Evolutionary conservation across 2,797 vertebrate genomes (phyloP), one percentile per base, ranked within the genome.

Genomic region (Tamandua tetradactyla): DNA sequence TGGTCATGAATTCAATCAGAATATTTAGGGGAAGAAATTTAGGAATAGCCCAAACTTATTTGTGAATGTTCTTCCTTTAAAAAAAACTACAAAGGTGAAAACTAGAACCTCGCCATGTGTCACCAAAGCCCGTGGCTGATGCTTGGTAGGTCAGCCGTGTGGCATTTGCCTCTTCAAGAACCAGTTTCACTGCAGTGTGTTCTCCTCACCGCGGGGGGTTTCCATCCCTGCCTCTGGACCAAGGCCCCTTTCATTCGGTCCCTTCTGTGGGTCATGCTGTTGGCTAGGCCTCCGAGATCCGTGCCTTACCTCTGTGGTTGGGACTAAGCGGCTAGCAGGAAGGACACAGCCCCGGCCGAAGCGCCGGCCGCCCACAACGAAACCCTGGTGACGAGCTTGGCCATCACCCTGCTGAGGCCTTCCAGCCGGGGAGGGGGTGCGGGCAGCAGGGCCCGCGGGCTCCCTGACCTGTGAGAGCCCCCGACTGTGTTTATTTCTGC

Each of bases 1-100:
- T 23, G n/a, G 13, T 82, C 32, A 22, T 79, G 61, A 94, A 90
- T 92, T 92, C 30, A 72, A 23, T 37, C 7, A 27, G 44, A 95
- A 93, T 23, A 74, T 95, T 96, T 81, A 83, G 47, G 44, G 69
- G 81, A 92, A 68, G 66, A 91, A 85, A 91, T 94, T 81, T 4
- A 92, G 66, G 94, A 95, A 72, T 86, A 80, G 52, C 30, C 78
- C 3, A 22, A 30, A 74, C 40, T 84, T 25, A 71, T 42, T 95
- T 89, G 88, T 94, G 59, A 96, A 69, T 91, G 37, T 13, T 57
- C 27, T 68, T 75, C 35, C 78, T 76, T 76, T 32, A 85, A 93
- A 87, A 86, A 79, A 17, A 12, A 74, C 27, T 42, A 32, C 23
- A 9, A 9, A 37, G 55, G 42, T 32, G 23, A 68, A 40, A 25